Evolutionary conservation across 2,113 vertebrate genomes (phyloP).

Genomic region (Laticauda laticaudata): DNA sequence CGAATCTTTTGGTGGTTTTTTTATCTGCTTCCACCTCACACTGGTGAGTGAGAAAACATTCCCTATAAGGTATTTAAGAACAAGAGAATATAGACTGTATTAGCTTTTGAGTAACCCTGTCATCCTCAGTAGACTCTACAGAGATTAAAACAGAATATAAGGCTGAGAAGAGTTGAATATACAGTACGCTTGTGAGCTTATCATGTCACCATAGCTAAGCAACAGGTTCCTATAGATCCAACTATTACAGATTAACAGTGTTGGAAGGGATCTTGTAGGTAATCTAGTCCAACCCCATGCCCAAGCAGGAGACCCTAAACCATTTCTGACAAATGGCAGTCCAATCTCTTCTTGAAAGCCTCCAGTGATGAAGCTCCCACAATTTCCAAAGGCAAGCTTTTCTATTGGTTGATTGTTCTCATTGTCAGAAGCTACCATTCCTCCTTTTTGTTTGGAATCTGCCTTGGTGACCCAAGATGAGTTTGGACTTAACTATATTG

Average conservation of each 20-base stretch:
- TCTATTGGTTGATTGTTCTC: too few relatives aligned
- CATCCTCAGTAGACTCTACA: not conserved
- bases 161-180: not conserved
- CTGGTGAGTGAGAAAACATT: not conserved
- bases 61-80: not conserved
- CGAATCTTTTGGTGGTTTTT: not conserved
- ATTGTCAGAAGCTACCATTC: not conserved
- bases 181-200: not conserved
- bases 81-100: not conserved
- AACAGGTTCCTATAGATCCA: not conserved
- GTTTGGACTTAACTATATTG: not conserved
- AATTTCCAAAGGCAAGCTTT: too few relatives aligned
- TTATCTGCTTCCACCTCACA: too few relatives aligned
- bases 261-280: too few relatives aligned
- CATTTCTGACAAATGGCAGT: too few relatives aligned
- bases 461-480: not conserved
- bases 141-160: not conserved
- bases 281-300: too few relatives aligned
- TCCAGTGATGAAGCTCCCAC: too few relatives aligned
- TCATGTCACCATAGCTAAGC: not conserved
- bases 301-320: too few relatives aligned
- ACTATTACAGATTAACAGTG: not conserved
- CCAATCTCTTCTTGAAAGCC: too few relatives aligned
- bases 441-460: too few relatives aligned
- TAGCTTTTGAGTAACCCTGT: not conserved